phyloP scores from a whole-genome alignment of 1,140 invertebrate species.

The Cepaea nemoralis region DNA sequence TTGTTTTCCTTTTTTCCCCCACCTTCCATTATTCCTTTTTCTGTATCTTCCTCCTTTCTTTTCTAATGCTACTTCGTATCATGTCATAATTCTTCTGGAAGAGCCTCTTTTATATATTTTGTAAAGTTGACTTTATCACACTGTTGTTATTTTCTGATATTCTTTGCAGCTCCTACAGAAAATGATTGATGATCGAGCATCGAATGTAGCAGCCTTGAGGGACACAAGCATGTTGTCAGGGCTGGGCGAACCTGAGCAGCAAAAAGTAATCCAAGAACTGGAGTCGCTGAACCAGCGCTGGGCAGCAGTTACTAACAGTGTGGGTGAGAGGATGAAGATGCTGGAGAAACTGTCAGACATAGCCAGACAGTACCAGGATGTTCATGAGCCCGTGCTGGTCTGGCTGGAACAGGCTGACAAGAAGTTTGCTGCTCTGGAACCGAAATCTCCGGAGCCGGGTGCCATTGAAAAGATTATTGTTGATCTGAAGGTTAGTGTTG shows the following conservation, averaged over 20 bases:
- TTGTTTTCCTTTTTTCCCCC: too few relatives aligned
- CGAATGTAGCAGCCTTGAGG: constrained; percentile 82
- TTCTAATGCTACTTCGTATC: too few relatives aligned
- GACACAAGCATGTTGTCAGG: constrained; percentile 59
- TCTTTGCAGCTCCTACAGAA: constrained; percentile 91
- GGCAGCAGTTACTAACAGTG: constrained; percentile 75
- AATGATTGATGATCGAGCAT: constrained; percentile 92
- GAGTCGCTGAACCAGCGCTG: constrained; percentile 87
- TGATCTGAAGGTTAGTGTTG: constrained; percentile 52
- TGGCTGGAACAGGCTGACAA: constrained; percentile 92
- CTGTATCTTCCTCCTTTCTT: too few relatives aligned
- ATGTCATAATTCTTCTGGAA: too few relatives aligned
- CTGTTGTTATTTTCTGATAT: too few relatives aligned
- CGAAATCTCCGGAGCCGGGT: constrained; percentile 75
- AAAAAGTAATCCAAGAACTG: constrained; percentile 89
- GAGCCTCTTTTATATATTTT: too few relatives aligned
- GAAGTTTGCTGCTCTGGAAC: constrained; percentile 88
- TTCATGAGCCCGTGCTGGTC: constrained; percentile 85
- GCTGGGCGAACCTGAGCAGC: constrained; percentile 80
- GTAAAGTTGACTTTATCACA: too few relatives aligned
- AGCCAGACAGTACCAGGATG: constrained; percentile 79
- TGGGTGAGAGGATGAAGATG: constrained; percentile 86
- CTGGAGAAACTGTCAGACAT: constrained; percentile 79
- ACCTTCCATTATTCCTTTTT: too few relatives aligned
- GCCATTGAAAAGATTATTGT: constrained; percentile 61